A percentile compares a stretch with the other conserved stretches of the same genome.
Evolutionary conservation across 1,140 invertebrate genomes (phyloP).

Genomic region (Pentalonia nigronervosa): DNA sequence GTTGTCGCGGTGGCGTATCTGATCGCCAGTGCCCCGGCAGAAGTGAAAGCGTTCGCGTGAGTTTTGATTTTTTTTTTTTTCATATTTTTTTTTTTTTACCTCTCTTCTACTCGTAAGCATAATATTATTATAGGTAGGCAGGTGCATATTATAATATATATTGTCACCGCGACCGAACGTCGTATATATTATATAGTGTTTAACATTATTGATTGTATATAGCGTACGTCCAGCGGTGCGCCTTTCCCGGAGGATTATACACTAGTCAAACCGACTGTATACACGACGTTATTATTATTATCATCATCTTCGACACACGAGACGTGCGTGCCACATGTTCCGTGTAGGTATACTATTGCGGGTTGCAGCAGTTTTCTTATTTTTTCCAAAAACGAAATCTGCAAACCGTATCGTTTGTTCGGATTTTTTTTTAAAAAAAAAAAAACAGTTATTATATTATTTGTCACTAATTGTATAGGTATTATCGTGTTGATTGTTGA

Average conservation of each 20-base stretch:
- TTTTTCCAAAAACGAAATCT: not conserved
- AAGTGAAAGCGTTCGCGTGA: slow-evolving; percentile 47
- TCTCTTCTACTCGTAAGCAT: not conserved
- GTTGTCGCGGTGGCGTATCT: slow-evolving; percentile 31
- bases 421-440: not conserved
- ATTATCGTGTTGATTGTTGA: not conserved
- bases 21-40: slow-evolving; percentile 41
- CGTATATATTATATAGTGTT: not conserved
- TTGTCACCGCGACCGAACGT: not conserved
- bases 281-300: not conserved
- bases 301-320: not conserved
- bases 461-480: not conserved
- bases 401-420: not conserved
- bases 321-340: not conserved
- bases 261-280: not conserved
- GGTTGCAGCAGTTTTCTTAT: not conserved
- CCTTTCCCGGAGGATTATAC: not conserved
- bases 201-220: not conserved
- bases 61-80: slow-evolving; percentile 24
- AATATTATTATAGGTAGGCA: not conserved
- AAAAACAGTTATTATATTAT: not conserved
- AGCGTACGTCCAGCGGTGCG: not conserved
- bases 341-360: too few relatives aligned
- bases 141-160: not conserved
- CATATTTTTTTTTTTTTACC: not conserved